Evolutionary conservation across 2,113 vertebrate species (phyloP).

Genomic region (Perccottus glenii): DNA sequence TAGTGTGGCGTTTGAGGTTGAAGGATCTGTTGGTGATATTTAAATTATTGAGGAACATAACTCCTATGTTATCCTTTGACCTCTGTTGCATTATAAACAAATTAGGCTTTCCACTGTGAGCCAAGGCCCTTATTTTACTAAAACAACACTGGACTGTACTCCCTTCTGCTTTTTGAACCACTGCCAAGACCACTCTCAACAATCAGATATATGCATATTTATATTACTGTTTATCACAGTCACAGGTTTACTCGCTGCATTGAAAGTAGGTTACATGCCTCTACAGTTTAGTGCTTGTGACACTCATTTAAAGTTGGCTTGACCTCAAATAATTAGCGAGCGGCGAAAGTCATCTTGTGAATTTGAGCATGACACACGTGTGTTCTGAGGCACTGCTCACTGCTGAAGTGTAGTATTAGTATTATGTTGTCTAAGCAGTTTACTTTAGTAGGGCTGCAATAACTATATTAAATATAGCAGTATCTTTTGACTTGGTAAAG

Average conservation of each 20-base stretch:
- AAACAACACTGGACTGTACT: background rate
- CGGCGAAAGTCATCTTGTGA: slow-evolving; percentile 2
- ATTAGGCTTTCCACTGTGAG: background rate
- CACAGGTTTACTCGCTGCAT: slow-evolving; percentile 14
- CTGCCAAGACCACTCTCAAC: background rate
- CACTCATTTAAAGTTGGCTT: slow-evolving; percentile 17
- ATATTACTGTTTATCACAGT: background rate
- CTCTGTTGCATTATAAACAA: background rate
- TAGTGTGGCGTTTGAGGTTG: too few species aligned
- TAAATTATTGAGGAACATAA: background rate
- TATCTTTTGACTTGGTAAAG: too few species aligned
- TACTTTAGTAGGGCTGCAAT: background rate
- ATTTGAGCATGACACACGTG: slow-evolving; percentile 3
- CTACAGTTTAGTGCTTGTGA: background rate
- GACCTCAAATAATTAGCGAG: slow-evolving; percentile 23
- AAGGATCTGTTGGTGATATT: background rate
- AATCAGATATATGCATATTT: slow-evolving; percentile 6
- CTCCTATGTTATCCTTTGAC: slow-evolving; percentile 15
- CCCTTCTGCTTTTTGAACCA: slow-evolving; percentile 22
- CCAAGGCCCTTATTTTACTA: slow-evolving; percentile 4
- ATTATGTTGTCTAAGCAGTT: background rate
- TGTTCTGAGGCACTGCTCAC: too few species aligned
- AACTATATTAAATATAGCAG: too few species aligned
- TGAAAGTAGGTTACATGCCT: background rate
- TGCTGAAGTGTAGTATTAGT: too few species aligned